Evolutionary conservation across 2,113 vertebrate species (phyloP), one percentile per base, ranked within the genome.

Genomic region (Zapornia atra): DNA sequence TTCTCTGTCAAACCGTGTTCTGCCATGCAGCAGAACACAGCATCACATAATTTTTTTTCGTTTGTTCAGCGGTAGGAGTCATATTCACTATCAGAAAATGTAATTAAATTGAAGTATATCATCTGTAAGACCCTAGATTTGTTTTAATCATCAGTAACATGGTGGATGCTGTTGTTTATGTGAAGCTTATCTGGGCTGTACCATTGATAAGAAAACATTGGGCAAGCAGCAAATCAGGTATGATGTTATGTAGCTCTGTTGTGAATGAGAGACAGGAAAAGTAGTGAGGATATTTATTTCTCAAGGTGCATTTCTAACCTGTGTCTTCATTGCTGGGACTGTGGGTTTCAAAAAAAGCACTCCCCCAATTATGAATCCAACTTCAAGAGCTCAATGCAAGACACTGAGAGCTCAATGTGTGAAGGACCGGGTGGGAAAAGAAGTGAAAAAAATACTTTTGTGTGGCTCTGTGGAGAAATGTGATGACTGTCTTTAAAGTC

Each of bases 61-160:
- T 82, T 90, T 95, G 9, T 72, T 92, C 44, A 66, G 38, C 48
- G 22, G 29, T 24, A 54, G 31, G 12, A 70, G 34, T 50, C 21
- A 61, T 65, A 86, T 46, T 89, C 22, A 28, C 36, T 44, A 38
- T 34, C 69, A 89, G 42, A 90, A 96, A 89, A 82, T 17, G 20
- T 63, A 86, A 89, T 68, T 81, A 82, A 75, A 87, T 72, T 87
- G 50, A 96, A 92, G 90, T 57, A 57, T 24, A 59, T 57, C 31
- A 89, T 92, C 57, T 61, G 40, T 78, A 36, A 92, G 68, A 42
- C 26, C 24, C 8, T 19, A 82, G 59, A 75, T 36, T 60, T 22
- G 19, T 82, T 94, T 95, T 89, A 84, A 76, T 79, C 48, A 85
- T 24, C 42, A 64, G 5, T 54, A 82, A 60, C 4, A 1, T n/a